Percentiles rank a stretch among this genome's conserved stretches.
Conservation (phyloP, 2,797 vertebrate species). For the Tiaroga cobitis region DNA sequence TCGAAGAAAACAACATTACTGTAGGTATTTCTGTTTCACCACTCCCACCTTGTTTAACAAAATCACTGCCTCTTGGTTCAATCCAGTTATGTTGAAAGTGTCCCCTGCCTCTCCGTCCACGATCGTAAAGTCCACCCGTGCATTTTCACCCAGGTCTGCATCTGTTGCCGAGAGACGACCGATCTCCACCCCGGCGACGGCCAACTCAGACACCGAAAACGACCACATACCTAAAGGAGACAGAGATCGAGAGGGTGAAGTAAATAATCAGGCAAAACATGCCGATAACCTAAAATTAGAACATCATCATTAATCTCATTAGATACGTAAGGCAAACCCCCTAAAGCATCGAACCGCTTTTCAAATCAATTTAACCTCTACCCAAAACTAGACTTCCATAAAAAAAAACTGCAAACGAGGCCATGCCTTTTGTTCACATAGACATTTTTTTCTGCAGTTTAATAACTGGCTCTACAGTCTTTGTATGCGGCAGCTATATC, state of each 20-base stretch:
- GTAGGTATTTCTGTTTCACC: neutral
- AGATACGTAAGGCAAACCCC: neutral
- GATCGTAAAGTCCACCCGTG: constrained; percentile 85
- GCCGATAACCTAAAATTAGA: neutral
- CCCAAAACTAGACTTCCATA: neutral
- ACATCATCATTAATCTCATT: constrained; percentile 27
- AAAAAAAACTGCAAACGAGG: neutral
- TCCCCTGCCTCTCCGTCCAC: constrained; percentile 81
- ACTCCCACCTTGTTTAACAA: constrained; percentile 78
- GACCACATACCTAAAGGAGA: constrained; percentile 82
- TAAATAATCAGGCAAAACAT: neutral
- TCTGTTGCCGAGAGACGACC: constrained; percentile 87
- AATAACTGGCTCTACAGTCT: constrained; percentile 17
- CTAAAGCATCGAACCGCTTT: neutral
- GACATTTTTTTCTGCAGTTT: constrained; percentile 17
- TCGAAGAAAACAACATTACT: constrained; percentile 17
- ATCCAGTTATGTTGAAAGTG: constrained; percentile 83
- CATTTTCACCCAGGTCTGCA: constrained; percentile 86
- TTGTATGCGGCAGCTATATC: neutral
- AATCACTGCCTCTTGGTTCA: constrained; percentile 83
- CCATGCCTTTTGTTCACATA: neutral
- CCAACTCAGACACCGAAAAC: constrained; percentile 88
- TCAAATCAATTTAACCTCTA: constrained; percentile 15
- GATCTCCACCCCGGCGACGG: constrained; percentile 85
- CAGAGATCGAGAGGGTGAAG: constrained; percentile 30